Conservation (phyloP, 1,140 invertebrate species). For the Diorhabda elongata region DNA sequence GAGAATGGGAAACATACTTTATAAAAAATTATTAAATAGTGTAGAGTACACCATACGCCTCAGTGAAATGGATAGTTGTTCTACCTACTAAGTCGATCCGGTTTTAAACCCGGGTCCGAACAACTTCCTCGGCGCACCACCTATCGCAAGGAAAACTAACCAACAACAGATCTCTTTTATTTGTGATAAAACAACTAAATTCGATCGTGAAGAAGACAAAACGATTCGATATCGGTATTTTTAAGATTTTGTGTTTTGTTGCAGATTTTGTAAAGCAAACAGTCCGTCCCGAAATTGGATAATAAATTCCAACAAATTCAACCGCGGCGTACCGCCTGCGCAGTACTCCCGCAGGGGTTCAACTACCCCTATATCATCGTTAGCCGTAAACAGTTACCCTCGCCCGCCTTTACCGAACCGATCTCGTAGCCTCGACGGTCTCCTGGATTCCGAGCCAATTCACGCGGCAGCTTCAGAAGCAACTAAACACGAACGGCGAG, state of each 20-base stretch:
- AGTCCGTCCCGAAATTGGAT: slow-evolving; percentile 58
- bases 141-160: no score
- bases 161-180: no score
- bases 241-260: slow-evolving; percentile 27
- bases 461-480: slow-evolving; percentile 24
- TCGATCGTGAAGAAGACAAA: no score
- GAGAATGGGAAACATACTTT: no score
- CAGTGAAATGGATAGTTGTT: no score
- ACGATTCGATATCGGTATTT: no score
- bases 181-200: no score
- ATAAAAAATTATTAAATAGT: no score
- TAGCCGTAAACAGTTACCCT: slow-evolving; percentile 30
- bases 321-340: slow-evolving; percentile 42
- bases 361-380: slow-evolving; percentile 39
- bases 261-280: slow-evolving; percentile 60
- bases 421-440: slow-evolving; percentile 66
- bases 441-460: slow-evolving; percentile 46
- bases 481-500: slow-evolving; percentile 34
- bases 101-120: no score
- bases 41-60: no score
- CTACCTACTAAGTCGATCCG: no score
- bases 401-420: slow-evolving; percentile 48
- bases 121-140: no score
- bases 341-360: slow-evolving; percentile 39
- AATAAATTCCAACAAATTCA: slow-evolving; percentile 46